phyloP scores from a whole-genome alignment of 2,888 invertebrate species.

The Celastrina argiolus region DNA sequence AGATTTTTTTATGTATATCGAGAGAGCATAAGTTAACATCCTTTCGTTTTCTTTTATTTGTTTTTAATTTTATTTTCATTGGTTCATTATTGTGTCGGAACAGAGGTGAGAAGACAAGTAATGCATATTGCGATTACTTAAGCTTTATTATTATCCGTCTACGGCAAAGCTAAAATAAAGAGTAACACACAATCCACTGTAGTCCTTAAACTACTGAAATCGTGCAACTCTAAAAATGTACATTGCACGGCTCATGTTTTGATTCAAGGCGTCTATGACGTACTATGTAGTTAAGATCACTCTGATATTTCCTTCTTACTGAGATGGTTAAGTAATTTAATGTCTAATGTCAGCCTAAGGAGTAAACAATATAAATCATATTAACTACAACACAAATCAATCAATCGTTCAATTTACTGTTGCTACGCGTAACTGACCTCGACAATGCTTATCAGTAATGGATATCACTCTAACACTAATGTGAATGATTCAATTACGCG shows the following conservation, averaged over 20 bases:
- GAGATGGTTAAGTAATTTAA: neutral
- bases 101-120: no score
- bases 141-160: no score
- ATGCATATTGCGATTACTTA: no score
- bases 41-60: neutral
- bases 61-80: no score
- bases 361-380: conserved; percentile 11
- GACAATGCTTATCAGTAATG: conserved; percentile 5
- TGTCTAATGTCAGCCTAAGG: neutral
- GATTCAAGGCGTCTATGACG: no score
- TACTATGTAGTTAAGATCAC: neutral
- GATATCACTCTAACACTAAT: neutral
- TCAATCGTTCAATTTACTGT: neutral
- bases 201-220: no score
- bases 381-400: neutral
- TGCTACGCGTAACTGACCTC: conserved; percentile 4
- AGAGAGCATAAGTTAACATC: neutral
- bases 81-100: no score
- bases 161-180: no score
- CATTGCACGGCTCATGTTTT: no score
- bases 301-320: no score
- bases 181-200: no score
- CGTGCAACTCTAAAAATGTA: no score
- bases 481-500: neutral
- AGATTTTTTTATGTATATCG: neutral